Evolutionary conservation across 2,888 invertebrate genomes (phyloP).

Genomic region (Zhuqinia jingwanae): DNA sequence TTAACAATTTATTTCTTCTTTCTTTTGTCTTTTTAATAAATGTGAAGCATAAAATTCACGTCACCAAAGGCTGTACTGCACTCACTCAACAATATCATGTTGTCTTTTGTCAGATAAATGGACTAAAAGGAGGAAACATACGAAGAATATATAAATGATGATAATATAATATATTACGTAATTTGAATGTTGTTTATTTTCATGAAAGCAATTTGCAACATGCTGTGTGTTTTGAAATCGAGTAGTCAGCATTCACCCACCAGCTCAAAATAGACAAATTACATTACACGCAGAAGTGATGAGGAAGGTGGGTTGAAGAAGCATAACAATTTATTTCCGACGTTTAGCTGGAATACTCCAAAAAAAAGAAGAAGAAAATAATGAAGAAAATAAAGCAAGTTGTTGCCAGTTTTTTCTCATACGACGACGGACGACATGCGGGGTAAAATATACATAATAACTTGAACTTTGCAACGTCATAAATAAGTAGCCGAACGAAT

Average conservation of each 20-base stretch:
- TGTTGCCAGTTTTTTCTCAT: conserved; percentile 30
- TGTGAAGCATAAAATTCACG: not conserved
- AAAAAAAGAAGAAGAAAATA: conserved; percentile 53
- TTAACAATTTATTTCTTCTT: not conserved
- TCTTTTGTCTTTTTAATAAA: not conserved
- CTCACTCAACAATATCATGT: no score
- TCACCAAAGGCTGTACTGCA: not conserved
- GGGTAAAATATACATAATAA: not conserved
- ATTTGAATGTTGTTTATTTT: conserved; percentile 12
- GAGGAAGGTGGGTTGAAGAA: conserved; percentile 13
- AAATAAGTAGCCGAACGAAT: no score
- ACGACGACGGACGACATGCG: not conserved
- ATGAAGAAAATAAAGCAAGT: conserved; percentile 49
- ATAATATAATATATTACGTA: not conserved
- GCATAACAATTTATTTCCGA: not conserved
- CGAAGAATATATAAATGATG: not conserved
- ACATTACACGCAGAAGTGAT: conserved; percentile 40
- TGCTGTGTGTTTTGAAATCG: conserved; percentile 20
- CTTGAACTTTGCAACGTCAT: no score
- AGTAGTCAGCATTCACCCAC: not conserved
- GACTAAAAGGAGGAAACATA: not conserved
- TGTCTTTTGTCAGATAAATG: not conserved
- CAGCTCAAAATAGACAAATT: conserved; percentile 58
- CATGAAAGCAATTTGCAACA: conserved; percentile 51
- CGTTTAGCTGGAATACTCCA: not conserved